Evolutionary conservation across 1,140 invertebrate species (phyloP), one percentile per base, ranked within the genome.

Genomic region (Lepidurus couesii): DNA sequence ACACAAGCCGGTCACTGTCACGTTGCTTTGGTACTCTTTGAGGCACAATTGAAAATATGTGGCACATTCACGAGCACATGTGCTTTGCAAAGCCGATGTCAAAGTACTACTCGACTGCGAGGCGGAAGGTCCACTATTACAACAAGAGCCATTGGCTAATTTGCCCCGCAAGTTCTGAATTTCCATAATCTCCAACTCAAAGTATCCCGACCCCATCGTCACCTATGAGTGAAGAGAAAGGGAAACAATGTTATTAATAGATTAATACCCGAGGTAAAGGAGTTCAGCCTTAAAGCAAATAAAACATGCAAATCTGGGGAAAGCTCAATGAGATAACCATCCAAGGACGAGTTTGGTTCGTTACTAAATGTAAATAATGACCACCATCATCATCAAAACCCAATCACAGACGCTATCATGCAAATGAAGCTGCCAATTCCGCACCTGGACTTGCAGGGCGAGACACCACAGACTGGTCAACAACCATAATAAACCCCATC

Each of bases 151-250:
- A 83, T 89, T 89, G 80, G 91, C 88, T 82, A 94, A 87, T 85
- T 93, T 92, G 82, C 92, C 92, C 80, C 92, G 89, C 83, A 91
- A 91, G 88, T 96, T 97, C 84, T 91, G 91, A 84, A 95, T 91
- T 86, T 94, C 93, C 83, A 95, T 89, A 84, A 95, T 92, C 88
- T 95, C 92, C 84, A 96, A 90, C 88, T 96, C 94, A 88, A 96
- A 95, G 86, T 91, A 92, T 82, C 94, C 94, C 86, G 92, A 92
- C 84, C 89, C 90, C 86, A 88, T 88, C 86, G 88, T 89, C 85
- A 88, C 87, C 91, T 92, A 87, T 65, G 84, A 85, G 75, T 11
- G 42, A 16, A 24, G 34, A 34, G 42, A 74, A 80, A 74, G 80
- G 42, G 16, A 11, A n/a, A 65, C 53, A 13, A 65, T 7, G 8